These are phyloP conservation scores for Xenops minutus DNA, from an alignment of 2,797 vertebrate species.

Conservation along the genomic window DNA sequence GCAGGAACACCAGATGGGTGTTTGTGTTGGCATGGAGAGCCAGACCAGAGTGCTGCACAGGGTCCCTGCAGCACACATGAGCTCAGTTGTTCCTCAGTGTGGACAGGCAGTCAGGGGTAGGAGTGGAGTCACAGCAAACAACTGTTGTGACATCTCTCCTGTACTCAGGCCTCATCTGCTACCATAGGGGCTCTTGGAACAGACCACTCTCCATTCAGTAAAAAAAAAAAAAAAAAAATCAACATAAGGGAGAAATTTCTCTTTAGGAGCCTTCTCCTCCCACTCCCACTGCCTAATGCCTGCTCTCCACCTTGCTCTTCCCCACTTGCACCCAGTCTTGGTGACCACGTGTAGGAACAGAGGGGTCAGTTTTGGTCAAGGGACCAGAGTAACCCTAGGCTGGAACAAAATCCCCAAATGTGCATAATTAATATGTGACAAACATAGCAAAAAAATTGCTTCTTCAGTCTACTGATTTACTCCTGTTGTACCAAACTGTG, in stretches of 20 bases:
- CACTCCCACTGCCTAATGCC: background rate
- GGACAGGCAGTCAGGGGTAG: background rate
- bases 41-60: background rate
- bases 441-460: background rate
- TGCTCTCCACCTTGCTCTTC: background rate
- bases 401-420: background rate
- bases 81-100: background rate
- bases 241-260: background rate
- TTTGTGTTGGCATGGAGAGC: background rate
- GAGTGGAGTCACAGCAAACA: background rate
- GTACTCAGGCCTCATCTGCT: background rate
- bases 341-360: background rate
- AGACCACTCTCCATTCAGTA: background rate
- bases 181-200: background rate
- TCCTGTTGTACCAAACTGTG: background rate
- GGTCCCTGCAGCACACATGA: rapidly evolving
- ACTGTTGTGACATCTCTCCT: background rate
- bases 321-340: rapidly evolving
- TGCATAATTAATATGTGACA: background rate
- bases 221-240: rapidly evolving
- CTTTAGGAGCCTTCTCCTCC: background rate
- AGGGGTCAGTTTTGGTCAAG: background rate
- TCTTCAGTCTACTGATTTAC: background rate
- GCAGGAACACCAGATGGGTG: background rate
- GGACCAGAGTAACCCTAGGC: background rate